These are phyloP conservation scores for Chymomyza amoena DNA, from an alignment of 2,888 invertebrate genomes.

Conservation along the genomic window DNA sequence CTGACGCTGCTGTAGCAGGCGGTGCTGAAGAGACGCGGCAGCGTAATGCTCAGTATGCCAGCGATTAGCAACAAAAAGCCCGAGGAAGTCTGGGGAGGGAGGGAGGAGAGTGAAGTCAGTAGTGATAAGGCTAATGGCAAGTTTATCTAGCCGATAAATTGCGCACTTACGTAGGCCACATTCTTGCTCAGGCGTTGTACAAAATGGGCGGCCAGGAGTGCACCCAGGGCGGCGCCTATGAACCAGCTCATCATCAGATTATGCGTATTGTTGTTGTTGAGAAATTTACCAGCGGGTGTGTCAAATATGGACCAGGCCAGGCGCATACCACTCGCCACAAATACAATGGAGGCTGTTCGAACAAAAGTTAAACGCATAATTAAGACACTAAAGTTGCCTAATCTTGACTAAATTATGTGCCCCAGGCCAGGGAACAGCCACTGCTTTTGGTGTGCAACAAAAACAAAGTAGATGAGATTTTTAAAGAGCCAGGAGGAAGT, in stretches of 20 bases:
- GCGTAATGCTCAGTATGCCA: slow-evolving; percentile 61
- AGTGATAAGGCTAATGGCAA: not conserved
- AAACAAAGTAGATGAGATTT: not conserved
- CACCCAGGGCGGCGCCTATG: slow-evolving; percentile 69
- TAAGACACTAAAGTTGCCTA: not conserved
- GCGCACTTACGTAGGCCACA: slow-evolving; percentile 70
- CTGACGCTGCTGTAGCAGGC: slow-evolving; percentile 65
- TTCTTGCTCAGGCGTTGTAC: slow-evolving; percentile 73
- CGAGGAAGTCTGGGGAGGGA: slow-evolving; percentile 37
- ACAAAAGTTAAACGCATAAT: not conserved
- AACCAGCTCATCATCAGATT: slow-evolving; percentile 74
- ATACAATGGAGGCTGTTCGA: slow-evolving; percentile 63
- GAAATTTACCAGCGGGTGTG: slow-evolving; percentile 59
- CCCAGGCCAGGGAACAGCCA: not conserved
- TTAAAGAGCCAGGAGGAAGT: not conserved
- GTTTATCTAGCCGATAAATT: not conserved
- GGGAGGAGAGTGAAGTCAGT: no score
- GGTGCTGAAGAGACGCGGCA: slow-evolving; percentile 54
- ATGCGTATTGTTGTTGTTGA: slow-evolving; percentile 47
- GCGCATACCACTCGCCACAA: slow-evolving; percentile 70
- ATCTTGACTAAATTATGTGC: not conserved
- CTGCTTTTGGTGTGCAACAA: not conserved
- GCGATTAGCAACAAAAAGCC: slow-evolving; percentile 69
- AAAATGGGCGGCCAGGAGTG: slow-evolving; percentile 61
- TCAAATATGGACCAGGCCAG: slow-evolving; percentile 73